Evolutionary conservation across 2,113 vertebrate species (phyloP).

Genomic region (Paradoxurus hermaphroditus): DNA sequence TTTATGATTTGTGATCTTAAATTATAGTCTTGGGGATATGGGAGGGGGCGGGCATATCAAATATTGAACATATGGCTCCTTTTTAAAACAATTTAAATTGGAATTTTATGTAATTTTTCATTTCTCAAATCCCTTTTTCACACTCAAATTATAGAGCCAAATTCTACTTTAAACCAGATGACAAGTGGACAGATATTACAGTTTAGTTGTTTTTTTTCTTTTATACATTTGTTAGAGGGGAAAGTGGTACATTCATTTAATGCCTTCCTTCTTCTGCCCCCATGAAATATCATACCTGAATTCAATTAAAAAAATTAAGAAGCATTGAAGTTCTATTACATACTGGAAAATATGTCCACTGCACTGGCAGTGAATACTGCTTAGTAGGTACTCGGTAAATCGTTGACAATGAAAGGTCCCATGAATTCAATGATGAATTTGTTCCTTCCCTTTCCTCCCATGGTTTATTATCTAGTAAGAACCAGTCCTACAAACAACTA

Average conservation of each 20-base stretch:
- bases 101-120: conserved; percentile 58
- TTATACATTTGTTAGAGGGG: conserved; percentile 10
- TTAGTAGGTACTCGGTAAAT: background rate
- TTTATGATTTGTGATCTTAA: conserved; percentile 32
- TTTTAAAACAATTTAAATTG: conserved; percentile 64
- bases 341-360: background rate
- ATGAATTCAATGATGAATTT: background rate
- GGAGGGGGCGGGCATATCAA: background rate
- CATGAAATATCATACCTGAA: conserved; percentile 55
- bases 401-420: background rate
- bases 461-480: background rate
- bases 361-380: background rate
- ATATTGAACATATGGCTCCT: conserved; percentile 69
- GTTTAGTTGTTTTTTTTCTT: background rate
- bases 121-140: conserved; percentile 29
- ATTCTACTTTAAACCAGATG: conserved; percentile 33
- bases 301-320: background rate
- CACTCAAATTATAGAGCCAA: conserved; percentile 36
- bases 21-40: background rate
- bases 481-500: background rate
- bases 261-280: conserved; percentile 18
- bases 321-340: background rate
- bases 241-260: conserved; percentile 51
- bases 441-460: background rate
- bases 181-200: conserved; percentile 43